Base-by-base conservation (phyloP, 2,113 vertebrate genomes). In the Phrynocephalus versicolor region DNA sequence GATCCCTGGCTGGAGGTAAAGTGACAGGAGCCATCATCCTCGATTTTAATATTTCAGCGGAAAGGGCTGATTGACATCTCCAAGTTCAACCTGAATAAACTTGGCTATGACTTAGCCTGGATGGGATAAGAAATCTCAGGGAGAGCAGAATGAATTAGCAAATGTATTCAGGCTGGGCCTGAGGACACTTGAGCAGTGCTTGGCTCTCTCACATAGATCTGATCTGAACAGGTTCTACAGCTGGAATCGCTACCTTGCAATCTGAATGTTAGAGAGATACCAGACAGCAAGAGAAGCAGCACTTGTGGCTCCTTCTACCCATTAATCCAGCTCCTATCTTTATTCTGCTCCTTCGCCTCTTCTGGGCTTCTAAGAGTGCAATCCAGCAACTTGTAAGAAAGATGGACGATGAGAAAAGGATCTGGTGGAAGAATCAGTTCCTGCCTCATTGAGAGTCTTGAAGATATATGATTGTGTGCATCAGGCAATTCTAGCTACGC, bases 21-120 rank as follows among this genome's bases (percentile, higher is more conserved):
- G 76, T 62, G 37, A 71, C 45, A 45, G 84, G 67, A 79, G 33
- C 55, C 84, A 45, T 79, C 76, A 45, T 62, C 69, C 60, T 79
- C 23, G 30, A 67, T 79, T 79, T 62, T 41, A 25, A 60, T 71
- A 23, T 78, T 85, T 71, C 79, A 41, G 55, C 6, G 27, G 35
- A 41, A 60, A 72, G 30, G 8, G 25, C 37, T 79, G 69, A 41
- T 41, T 62, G 67, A 60, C 51, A 21, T 37, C 27, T 78, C 27
- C 2, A 41, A 71, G 45, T 30, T 67, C 30, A 39, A 70, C 19
- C 12, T 58, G 45, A 6, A 60, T 35, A 70, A 70, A 60, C 51
- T 1, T 6, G 64, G 45, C 64, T 41, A n/a, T 71, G 30, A 51
- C 6, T 41, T 64, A 9, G 27, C 27, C 77, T 57, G 27, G n/a